A percentile compares a stretch with the other conserved stretches of the same genome.
Evolutionary conservation across 2,797 vertebrate species (phyloP).

Genomic region (Chaetophractus vellerosus): DNA sequence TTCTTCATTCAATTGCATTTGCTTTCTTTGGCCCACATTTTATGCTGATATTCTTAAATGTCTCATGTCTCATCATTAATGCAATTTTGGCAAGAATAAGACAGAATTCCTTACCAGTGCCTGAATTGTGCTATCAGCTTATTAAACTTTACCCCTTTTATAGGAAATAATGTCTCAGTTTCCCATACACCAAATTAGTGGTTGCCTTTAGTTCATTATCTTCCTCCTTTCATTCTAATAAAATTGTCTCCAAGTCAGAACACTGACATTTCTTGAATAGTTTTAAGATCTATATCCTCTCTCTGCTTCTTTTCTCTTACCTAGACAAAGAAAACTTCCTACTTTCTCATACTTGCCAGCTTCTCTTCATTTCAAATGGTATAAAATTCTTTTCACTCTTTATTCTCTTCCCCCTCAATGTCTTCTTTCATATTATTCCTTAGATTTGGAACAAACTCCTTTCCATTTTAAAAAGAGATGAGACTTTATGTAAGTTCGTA

Average conservation of each 20-base stretch:
- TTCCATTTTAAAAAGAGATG: conserved; percentile 47
- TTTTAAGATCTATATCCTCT: conserved; percentile 21
- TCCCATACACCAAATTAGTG: not conserved
- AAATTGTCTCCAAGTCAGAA: conserved; percentile 10
- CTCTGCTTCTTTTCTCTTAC: conserved; percentile 22
- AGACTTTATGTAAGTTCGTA: not conserved
- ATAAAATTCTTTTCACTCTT: conserved; percentile 51
- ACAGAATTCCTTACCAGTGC: conserved; percentile 60
- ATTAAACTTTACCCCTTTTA: conserved; percentile 24
- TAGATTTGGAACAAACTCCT: conserved; percentile 58
- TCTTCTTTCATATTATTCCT: conserved; percentile 51
- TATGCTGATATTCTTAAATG: conserved; percentile 2
- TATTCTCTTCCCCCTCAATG: conserved; percentile 48
- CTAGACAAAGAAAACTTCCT: not conserved
- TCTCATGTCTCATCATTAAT: conserved; percentile 60
- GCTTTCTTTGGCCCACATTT: conserved; percentile 27
- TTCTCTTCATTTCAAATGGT: conserved; percentile 22
- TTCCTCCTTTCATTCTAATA: conserved; percentile 39
- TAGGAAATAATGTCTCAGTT: not conserved
- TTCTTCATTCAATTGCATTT: conserved; percentile 42
- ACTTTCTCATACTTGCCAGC: conserved; percentile 8
- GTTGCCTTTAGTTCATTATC: not conserved
- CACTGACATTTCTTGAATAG: not conserved
- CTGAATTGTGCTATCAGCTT: conserved; percentile 51
- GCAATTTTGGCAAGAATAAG: conserved; percentile 42